These are phyloP conservation scores for Heterotilapia buettikoferi DNA, from an alignment of 2,113 vertebrate species.

Conservation along the genomic window DNA sequence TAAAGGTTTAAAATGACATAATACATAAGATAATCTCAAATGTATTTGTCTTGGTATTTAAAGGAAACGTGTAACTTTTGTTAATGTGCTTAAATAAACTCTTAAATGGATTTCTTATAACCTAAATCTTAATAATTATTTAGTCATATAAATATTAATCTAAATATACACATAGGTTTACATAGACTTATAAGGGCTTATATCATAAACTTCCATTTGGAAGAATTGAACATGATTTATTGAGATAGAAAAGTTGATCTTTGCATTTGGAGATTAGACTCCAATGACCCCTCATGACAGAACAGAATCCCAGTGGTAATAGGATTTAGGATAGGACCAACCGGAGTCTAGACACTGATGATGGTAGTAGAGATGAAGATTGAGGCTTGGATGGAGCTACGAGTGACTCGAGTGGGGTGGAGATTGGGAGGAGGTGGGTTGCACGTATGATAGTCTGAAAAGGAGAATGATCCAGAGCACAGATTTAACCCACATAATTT, in stretches of 20 bases:
- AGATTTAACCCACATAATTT: too few species aligned
- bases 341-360: background rate
- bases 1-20: background rate
- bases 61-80: too few species aligned
- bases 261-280: background rate
- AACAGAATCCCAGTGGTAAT: background rate
- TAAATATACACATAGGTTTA: background rate
- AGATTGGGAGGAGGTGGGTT: too few species aligned
- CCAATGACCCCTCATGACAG: background rate
- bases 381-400: too few species aligned
- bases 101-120: background rate
- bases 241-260: too few species aligned
- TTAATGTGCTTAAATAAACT: background rate
- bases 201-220: background rate
- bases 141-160: background rate
- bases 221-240: too few species aligned
- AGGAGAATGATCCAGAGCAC: too few species aligned
- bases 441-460: too few species aligned
- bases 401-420: too few species aligned
- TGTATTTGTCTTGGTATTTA: too few species aligned
- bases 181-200: background rate
- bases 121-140: background rate
- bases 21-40: background rate
- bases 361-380: background rate
- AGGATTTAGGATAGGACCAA: background rate